Percentiles rank a stretch among this genome's conserved stretches.
phyloP scores from a whole-genome alignment of 2,113 vertebrate genomes.

The Genyomyrus donnyi region DNA sequence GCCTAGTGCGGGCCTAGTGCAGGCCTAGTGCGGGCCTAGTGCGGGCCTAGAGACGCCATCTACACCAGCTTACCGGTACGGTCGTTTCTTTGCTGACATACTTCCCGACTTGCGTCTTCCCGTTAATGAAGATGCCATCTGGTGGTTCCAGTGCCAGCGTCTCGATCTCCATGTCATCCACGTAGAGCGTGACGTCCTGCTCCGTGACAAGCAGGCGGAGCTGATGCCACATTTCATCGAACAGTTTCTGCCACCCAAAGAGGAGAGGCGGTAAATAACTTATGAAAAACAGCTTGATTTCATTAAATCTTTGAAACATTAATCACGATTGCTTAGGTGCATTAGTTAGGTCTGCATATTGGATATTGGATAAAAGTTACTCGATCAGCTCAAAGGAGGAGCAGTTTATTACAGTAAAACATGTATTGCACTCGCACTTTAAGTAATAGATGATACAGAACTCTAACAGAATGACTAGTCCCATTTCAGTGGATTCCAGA shows the following conservation, averaged over 20 bases:
- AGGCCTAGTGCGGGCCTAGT: too few relatives aligned
- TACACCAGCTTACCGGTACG: slow-evolving; percentile 70
- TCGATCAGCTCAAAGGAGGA: background rate
- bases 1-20: background rate
- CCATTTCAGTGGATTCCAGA: background rate
- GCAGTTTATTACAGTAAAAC: background rate
- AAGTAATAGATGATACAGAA: background rate
- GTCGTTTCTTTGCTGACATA: slow-evolving; percentile 87
- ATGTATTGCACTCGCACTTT: background rate
- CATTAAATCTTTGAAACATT: background rate
- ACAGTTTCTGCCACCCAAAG: slow-evolving; percentile 57
- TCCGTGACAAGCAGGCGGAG: slow-evolving; percentile 88
- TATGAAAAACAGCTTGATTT: background rate
- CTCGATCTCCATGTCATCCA: slow-evolving; percentile 83
- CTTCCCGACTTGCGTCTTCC: slow-evolving; percentile 91
- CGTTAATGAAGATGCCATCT: slow-evolving; percentile 88
- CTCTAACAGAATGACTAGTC: background rate
- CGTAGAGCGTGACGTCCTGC: slow-evolving; percentile 77
- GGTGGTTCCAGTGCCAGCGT: slow-evolving; percentile 71
- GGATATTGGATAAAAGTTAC: background rate
- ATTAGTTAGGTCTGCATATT: background rate
- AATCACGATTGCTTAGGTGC: background rate
- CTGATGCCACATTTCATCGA: slow-evolving; percentile 94
- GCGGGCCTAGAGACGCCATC: background rate
- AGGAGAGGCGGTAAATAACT: background rate